Evolutionary conservation across 1,140 invertebrate genomes (phyloP), one percentile per base, ranked within the genome.

Genomic region (Drosophila athabasca): DNA sequence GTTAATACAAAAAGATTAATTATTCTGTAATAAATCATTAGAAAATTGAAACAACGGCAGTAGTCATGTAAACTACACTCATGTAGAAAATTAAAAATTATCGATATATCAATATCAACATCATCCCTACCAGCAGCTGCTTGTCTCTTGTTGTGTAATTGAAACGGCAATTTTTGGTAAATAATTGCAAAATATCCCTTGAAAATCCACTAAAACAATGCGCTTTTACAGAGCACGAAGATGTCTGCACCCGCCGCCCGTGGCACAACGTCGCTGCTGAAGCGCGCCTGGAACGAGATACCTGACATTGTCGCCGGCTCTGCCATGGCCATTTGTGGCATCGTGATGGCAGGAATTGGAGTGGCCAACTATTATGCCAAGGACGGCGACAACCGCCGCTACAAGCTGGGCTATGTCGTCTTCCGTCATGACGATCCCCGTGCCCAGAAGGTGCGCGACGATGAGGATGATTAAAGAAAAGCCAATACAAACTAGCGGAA

Each of bases 371-470:
- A 95, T 67, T 89, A 92, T 24, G 90, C 92, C 74, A 93, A 92
- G n/a, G 94, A 95, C 85, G 94, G 94, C 48, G 94, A 95, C 76
- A 95, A 95, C 72, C 92, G 92, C 58, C 92, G 91, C 76, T 95
- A 95, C 81, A 95, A 94, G 83, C 70, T 88, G 13, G 85, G 92
- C n/a, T 95, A 94, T 87, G 92, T 94, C n/a, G 92, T 95, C 26
- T 93, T 93, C 87, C 92, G 94, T 49, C 92, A 94, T 17, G 94
- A 95, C 65, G 94, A 95, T 87, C 94, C 94, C 5, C 92, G 92
- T 84, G 93, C 90, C n/a, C 80, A 90, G 55, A 91, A 92, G 61
- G 92, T 94, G 19, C 91, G 89, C 54, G 92, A 93, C 68, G 92
- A 92, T 58, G 91, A 88, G 62, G 84, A 88, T 43, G 68, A 79